phyloP scores from a whole-genome alignment of 2,113 vertebrate genomes.

The Cebus imitator region DNA sequence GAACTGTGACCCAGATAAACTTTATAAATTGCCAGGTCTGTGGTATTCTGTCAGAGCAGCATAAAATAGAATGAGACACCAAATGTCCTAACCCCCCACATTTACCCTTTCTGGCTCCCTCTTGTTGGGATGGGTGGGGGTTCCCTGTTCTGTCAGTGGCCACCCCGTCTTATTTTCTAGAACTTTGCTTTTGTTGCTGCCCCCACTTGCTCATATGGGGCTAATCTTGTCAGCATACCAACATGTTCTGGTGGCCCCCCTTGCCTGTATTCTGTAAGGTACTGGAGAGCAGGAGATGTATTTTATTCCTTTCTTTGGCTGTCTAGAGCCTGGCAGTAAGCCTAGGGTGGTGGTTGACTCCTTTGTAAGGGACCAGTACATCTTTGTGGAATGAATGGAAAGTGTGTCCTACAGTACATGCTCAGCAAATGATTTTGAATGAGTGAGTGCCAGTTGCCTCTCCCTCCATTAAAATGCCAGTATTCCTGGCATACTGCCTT shows the following conservation, averaged over 20 bases:
- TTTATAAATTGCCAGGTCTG: background rate
- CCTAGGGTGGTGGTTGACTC: too few relatives aligned
- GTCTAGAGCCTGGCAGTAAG: background rate
- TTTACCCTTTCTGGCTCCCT: background rate
- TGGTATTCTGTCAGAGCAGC: background rate
- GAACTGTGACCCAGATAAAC: background rate
- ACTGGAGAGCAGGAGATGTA: too few relatives aligned
- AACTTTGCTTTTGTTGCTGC: background rate
- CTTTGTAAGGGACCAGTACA: background rate
- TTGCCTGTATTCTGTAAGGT: too few relatives aligned
- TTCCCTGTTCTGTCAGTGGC: background rate
- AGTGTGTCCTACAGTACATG: background rate
- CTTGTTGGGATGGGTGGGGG: background rate
- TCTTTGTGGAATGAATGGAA: background rate
- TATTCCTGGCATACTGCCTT: background rate
- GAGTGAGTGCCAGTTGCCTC: background rate
- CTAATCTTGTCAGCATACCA: fast-evolving
- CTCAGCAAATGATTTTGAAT: background rate
- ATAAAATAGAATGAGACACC: background rate
- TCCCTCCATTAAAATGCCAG: too few relatives aligned
- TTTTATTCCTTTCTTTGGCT: background rate
- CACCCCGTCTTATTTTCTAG: background rate
- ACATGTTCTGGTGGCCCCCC: fast-evolving
- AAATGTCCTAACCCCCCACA: too few relatives aligned
- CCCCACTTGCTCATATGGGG: fast-evolving